Conservation (phyloP, 2,113 vertebrate species). For the Paratilapia polleni region DNA sequence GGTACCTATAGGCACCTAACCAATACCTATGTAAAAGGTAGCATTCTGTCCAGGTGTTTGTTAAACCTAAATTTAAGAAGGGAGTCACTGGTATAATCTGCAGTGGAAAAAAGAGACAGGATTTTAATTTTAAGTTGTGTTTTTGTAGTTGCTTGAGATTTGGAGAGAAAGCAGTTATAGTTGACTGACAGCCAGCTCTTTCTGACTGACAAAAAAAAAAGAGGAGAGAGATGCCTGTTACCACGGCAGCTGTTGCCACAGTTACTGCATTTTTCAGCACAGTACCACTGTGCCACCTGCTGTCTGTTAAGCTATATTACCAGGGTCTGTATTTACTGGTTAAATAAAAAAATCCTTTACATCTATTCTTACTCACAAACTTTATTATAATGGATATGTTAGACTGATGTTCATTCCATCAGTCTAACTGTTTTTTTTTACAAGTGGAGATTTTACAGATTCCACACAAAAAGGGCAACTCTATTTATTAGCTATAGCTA, state of each 20-base stretch:
- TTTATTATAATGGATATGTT: background rate
- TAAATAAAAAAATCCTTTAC: background rate
- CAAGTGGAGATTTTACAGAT: background rate
- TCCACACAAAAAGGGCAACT: background rate
- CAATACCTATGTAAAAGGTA: background rate
- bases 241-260: slow-evolving; percentile 80
- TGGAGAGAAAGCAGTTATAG: slow-evolving; percentile 56
- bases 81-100: background rate
- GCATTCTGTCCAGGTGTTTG: background rate
- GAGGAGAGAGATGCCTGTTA: slow-evolving; percentile 77
- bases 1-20: background rate
- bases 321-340: background rate
- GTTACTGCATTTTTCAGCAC: slow-evolving; percentile 70
- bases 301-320: slow-evolving; percentile 59
- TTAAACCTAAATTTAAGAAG: background rate
- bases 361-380: background rate
- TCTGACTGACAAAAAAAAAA: slow-evolving; percentile 78
- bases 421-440: background rate
- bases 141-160: slow-evolving; percentile 31
- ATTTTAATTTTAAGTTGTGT: background rate
- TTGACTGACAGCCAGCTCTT: slow-evolving; percentile 78
- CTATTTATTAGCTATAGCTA: background rate
- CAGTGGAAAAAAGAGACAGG: background rate
- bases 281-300: slow-evolving; percentile 70
- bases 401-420: background rate